Evolutionary conservation across 1,140 invertebrate genomes (phyloP).

Genomic region (Drosophila pallidifrons): DNA sequence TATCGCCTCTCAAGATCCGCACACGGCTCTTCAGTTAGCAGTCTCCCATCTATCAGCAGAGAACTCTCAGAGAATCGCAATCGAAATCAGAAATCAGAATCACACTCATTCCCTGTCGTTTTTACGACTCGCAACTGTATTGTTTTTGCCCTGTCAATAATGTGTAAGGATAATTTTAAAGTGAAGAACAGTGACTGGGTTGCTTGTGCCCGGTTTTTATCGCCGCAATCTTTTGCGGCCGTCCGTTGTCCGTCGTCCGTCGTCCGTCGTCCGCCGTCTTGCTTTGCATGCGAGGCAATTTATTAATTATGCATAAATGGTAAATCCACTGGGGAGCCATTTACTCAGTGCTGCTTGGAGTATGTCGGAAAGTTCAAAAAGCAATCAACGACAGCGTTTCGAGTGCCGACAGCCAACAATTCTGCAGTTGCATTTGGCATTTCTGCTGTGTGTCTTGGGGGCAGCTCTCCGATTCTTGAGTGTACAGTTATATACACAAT

Average conservation of each 20-base stretch:
- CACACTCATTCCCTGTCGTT: slow-evolving; percentile 25
- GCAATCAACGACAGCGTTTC: slow-evolving; percentile 59
- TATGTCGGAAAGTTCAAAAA: slow-evolving; percentile 70
- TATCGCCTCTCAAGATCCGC: slow-evolving; percentile 60
- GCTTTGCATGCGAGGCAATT: slow-evolving; percentile 71
- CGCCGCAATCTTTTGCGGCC: slow-evolving; percentile 56
- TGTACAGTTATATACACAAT: slow-evolving; percentile 65
- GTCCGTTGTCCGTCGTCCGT: too few species aligned
- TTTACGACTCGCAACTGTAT: slow-evolving; percentile 53
- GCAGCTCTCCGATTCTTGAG: slow-evolving; percentile 7
- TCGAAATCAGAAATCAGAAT: slow-evolving; percentile 11
- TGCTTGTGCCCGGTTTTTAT: slow-evolving; percentile 49
- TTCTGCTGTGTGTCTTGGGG: slow-evolving; percentile 3
- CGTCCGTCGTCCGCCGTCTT: too few species aligned
- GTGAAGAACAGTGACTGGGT: slow-evolving; percentile 1
- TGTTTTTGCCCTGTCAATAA: slow-evolving; percentile 56
- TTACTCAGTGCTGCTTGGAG: background rate
- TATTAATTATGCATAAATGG: slow-evolving; percentile 83
- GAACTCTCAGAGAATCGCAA: slow-evolving; percentile 24
- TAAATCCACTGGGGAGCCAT: slow-evolving; percentile 23
- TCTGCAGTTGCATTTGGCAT: slow-evolving; percentile 18
- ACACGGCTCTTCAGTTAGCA: slow-evolving; percentile 9
- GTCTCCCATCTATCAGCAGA: slow-evolving; percentile 44
- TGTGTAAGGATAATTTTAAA: slow-evolving; percentile 63
- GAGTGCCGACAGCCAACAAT: slow-evolving; percentile 63